Evolutionary conservation across 92 coral and sea anemone species (phyloP).

Genomic region (Phenganax subtilis): DNA sequence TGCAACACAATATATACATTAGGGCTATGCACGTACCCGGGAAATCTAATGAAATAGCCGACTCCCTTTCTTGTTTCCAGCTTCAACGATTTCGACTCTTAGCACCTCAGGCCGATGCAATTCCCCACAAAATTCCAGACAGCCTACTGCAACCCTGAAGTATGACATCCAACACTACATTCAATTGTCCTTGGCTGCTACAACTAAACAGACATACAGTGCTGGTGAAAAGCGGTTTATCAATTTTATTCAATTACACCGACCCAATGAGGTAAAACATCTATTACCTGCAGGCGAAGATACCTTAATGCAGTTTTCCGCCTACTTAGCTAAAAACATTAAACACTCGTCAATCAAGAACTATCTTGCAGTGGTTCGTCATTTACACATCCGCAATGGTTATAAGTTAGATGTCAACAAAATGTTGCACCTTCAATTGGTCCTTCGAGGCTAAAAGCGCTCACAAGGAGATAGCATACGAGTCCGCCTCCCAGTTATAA

Average conservation of each 20-base stretch:
- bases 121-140: conserved; percentile 5
- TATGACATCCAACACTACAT: conserved; percentile 43
- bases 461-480: conserved; percentile 37
- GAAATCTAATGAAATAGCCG: conserved; percentile 45
- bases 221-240: conserved; percentile 50
- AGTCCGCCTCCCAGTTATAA: conserved; percentile 48
- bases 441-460: conserved; percentile 50
- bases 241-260: conserved; percentile 26
- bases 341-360: conserved; percentile 52
- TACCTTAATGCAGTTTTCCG: conserved; percentile 43
- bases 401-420: conserved; percentile 43
- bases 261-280: not conserved
- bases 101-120: conserved; percentile 45
- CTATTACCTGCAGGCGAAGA: conserved; percentile 49
- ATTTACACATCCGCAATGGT: conserved; percentile 48
- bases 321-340: conserved; percentile 39
- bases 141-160: conserved; percentile 32
- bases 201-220: conserved; percentile 49
- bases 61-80: conserved; percentile 46
- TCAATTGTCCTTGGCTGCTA: conserved; percentile 37
- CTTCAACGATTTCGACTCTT: conserved; percentile 49
- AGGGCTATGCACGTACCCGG: conserved; percentile 53
- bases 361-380: conserved; percentile 51
- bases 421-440: conserved; percentile 46
- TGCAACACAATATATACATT: conserved; percentile 43